phyloP scores from a whole-genome alignment of 2,888 invertebrate genomes.

The Synergus umbraculus region DNA sequence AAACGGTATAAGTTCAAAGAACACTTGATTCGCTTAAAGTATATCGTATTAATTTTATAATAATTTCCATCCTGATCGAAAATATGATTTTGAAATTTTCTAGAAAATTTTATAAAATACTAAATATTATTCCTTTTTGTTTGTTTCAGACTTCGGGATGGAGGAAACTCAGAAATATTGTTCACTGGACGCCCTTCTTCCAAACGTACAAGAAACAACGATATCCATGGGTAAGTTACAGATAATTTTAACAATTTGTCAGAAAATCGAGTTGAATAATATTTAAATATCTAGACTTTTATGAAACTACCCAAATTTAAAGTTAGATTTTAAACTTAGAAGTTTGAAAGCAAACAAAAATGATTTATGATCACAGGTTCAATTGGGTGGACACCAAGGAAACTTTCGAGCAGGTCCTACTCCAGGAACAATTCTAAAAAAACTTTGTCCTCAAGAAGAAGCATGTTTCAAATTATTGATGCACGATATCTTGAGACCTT shows the following conservation, averaged over 20 bases:
- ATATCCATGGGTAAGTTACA: constrained; percentile 90
- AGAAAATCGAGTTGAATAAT: background rate
- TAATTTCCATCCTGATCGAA: background rate
- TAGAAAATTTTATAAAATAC: background rate
- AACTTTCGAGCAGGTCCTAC: constrained; percentile 96
- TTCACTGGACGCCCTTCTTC: constrained; percentile 98
- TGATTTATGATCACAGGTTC: constrained; percentile 75
- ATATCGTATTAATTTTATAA: background rate
- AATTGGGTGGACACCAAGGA: constrained; percentile 96
- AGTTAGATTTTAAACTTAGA: background rate
- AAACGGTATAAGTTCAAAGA: background rate
- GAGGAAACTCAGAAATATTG: constrained; percentile 95
- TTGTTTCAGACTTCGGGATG: constrained; percentile 92
- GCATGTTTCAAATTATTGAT: constrained; percentile 91
- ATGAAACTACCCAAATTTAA: constrained; percentile 4
- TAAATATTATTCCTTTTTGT: constrained; percentile 56
- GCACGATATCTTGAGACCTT: constrained; percentile 92
- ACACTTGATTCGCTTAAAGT: background rate
- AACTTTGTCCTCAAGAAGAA: constrained; percentile 93
- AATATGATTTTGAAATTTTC: background rate
- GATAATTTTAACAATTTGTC: background rate
- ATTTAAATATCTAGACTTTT: background rate
- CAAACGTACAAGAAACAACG: constrained; percentile 97
- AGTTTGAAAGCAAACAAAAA: background rate
- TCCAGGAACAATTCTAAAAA: constrained; percentile 96